Conservation (phyloP, 2,797 vertebrate genomes). For the Hyperoplus immaculatus region DNA sequence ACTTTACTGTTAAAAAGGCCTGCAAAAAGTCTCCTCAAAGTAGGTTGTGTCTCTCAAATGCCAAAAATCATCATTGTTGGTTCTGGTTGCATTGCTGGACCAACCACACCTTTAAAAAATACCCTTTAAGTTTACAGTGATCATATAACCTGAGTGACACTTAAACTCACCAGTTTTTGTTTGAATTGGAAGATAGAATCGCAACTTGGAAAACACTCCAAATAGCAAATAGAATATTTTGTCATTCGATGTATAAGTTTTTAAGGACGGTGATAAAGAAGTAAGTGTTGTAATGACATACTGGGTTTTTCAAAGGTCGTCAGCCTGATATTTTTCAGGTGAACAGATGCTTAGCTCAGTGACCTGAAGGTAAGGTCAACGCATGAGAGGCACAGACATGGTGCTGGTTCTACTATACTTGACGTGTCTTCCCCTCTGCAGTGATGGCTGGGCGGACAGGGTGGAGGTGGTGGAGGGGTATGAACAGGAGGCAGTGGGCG, state of each 20-base stretch:
- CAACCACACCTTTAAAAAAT: not conserved
- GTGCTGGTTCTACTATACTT: not conserved
- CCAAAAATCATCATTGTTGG: not conserved
- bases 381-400: not conserved
- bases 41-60: not conserved
- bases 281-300: not conserved
- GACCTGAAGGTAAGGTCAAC: not conserved
- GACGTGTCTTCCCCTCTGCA: constrained; percentile 64
- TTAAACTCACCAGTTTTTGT: not conserved
- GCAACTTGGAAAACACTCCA: not conserved
- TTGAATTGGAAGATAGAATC: not conserved
- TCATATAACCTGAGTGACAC: not conserved
- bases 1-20: not conserved
- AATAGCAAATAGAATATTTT: not conserved
- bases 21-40: not conserved
- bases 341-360: not conserved
- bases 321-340: not conserved
- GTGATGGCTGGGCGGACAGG: constrained; percentile 98
- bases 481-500: constrained; percentile 95
- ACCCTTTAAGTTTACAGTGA: not conserved
- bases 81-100: not conserved
- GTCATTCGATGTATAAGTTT: not conserved
- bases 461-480: constrained; percentile 98
- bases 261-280: not conserved
- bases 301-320: constrained; percentile 1